phyloP scores from a whole-genome alignment of 2,113 vertebrate genomes.

The Nannobrachium achirus region DNA sequence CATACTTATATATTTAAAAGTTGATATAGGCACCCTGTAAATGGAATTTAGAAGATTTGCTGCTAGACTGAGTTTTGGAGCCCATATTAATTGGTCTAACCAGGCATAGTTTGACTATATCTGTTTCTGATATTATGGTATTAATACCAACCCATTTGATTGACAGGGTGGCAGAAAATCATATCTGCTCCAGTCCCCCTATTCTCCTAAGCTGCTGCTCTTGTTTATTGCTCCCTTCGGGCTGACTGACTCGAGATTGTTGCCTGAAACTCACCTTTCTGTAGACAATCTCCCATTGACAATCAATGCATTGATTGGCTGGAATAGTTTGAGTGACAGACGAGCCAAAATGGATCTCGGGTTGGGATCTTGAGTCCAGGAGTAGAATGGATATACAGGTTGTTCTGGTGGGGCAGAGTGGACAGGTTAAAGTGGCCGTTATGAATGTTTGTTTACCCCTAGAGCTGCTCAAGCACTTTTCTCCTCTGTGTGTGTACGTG shows the following conservation, averaged over 20 bases:
- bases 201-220: slow-evolving; percentile 30
- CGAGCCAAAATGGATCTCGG: slow-evolving; percentile 2
- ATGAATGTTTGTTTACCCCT: slow-evolving; percentile 73
- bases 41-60: slow-evolving; percentile 39
- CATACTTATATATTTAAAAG: slow-evolving; percentile 8
- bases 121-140: slow-evolving; percentile 20
- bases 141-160: not conserved
- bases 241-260: not conserved
- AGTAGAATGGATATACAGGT: slow-evolving; percentile 28
- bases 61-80: slow-evolving; percentile 53
- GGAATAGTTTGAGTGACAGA: slow-evolving; percentile 16
- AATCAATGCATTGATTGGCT: slow-evolving; percentile 1
- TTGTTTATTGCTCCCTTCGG: not conserved
- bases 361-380: slow-evolving; percentile 7
- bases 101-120: slow-evolving; percentile 46
- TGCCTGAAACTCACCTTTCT: not conserved
- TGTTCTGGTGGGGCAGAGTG: slow-evolving; percentile 43
- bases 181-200: slow-evolving; percentile 28
- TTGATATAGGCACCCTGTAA: slow-evolving; percentile 6
- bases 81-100: slow-evolving; percentile 18
- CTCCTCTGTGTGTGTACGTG: slow-evolving; percentile 13
- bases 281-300: slow-evolving; percentile 1
- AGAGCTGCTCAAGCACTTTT: slow-evolving; percentile 71
- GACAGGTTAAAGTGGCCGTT: slow-evolving; percentile 61
- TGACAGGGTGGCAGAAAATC: slow-evolving; percentile 1